phyloP scores from a whole-genome alignment of 2,888 invertebrate species.

The Amiota mariae region DNA sequence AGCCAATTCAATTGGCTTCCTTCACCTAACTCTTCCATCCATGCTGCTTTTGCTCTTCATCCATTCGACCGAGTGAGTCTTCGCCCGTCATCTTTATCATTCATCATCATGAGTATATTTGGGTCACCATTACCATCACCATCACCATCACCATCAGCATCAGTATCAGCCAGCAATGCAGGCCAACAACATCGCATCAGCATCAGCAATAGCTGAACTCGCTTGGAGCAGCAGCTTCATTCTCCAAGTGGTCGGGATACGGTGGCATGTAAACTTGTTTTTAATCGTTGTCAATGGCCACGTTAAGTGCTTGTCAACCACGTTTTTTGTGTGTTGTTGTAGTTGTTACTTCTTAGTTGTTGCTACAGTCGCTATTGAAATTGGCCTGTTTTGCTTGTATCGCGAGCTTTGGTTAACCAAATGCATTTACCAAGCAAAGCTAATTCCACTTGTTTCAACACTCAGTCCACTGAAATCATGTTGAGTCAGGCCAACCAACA shows the following conservation, averaged over 20 bases:
- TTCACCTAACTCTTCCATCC: neutral
- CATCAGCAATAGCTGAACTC: too few species aligned
- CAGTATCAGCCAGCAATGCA: conserved; percentile 45
- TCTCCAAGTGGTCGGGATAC: conserved; percentile 18
- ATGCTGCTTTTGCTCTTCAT: neutral
- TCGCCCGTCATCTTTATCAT: neutral
- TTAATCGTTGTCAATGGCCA: conserved; percentile 67
- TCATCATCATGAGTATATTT: conserved; percentile 50
- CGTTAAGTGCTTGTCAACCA: conserved; percentile 52
- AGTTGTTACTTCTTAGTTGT: conserved; percentile 15
- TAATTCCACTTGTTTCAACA: conserved; percentile 8
- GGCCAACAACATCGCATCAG: neutral
- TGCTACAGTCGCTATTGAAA: conserved; percentile 20
- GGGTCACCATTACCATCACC: conserved; percentile 47
- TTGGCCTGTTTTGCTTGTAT: conserved; percentile 6
- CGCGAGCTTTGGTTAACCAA: neutral
- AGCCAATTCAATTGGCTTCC: conserved; percentile 12
- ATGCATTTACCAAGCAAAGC: neutral
- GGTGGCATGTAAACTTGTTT: conserved; percentile 54
- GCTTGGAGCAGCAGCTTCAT: too few species aligned
- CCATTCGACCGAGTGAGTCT: neutral
- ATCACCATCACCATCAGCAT: conserved; percentile 40
- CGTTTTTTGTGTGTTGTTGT: conserved; percentile 54
- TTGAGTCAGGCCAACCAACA: too few species aligned
- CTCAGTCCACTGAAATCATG: too few species aligned